Percentiles rank a stretch among this genome's conserved stretches.
Conservation (phyloP, 2,797 vertebrate species). For the Pseudotriccus pelzelni region DNA sequence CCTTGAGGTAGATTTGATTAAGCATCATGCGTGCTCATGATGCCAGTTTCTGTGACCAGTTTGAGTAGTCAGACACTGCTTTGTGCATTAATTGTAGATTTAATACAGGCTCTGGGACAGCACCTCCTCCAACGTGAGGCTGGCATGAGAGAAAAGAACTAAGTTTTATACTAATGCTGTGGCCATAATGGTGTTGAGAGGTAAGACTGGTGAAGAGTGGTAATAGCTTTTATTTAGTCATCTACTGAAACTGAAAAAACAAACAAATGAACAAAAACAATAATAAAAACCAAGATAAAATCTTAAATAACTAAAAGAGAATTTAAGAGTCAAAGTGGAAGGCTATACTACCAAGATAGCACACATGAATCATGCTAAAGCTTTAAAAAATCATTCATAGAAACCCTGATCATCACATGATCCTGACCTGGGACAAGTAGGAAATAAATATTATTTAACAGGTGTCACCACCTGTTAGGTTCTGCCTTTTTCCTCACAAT, state of each 20-base stretch:
- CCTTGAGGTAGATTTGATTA: not conserved
- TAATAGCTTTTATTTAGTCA: not conserved
- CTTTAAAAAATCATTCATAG: not conserved
- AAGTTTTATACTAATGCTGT: not conserved
- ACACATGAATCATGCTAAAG: not conserved
- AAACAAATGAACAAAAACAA: not conserved
- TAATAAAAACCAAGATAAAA: not conserved
- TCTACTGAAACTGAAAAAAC: not conserved
- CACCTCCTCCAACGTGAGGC: not conserved
- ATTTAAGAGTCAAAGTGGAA: not conserved
- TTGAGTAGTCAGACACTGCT: not conserved
- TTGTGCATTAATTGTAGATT: not conserved
- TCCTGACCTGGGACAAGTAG: not conserved
- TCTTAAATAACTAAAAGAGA: no score
- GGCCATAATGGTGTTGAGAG: not conserved
- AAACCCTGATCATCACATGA: not conserved
- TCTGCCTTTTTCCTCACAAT: not conserved
- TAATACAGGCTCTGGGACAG: not conserved
- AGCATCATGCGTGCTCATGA: not conserved
- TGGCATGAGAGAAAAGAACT: not conserved
- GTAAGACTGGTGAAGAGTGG: not conserved
- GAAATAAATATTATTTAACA: not conserved
- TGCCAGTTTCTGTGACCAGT: not conserved
- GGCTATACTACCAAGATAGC: not conserved
- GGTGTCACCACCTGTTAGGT: not conserved